These are phyloP conservation scores for Rhopalosiphum maidis DNA, from an alignment of 1,140 invertebrate genomes.

Conservation along the genomic window DNA sequence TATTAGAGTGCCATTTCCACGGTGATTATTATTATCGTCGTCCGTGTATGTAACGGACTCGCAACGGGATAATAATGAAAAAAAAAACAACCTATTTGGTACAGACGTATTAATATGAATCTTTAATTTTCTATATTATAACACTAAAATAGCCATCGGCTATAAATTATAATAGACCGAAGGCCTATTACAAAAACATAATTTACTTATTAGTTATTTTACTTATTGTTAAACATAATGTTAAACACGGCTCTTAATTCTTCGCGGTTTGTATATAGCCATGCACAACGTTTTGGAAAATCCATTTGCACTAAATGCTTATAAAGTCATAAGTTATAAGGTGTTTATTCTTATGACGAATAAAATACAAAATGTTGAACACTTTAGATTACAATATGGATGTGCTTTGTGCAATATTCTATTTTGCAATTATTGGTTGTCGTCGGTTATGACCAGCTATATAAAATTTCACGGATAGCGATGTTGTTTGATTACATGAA, in stretches of 20 bases:
- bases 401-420: background rate
- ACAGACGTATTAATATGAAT: background rate
- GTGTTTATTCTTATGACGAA: too few species aligned
- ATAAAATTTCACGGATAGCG: background rate
- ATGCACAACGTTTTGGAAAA: background rate
- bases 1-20: background rate
- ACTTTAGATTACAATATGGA: background rate
- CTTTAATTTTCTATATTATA: background rate
- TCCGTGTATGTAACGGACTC: conserved; percentile 2
- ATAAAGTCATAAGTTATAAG: too few species aligned
- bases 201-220: too few species aligned
- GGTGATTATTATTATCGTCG: background rate
- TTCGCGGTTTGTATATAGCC: background rate
- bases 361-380: background rate
- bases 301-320: background rate
- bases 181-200: background rate
- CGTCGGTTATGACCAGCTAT: too few species aligned
- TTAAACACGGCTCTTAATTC: background rate
- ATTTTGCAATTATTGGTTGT: too few species aligned
- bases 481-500: background rate
- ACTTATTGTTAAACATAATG: background rate
- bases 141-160: background rate
- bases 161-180: background rate
- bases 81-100: background rate
- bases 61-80: background rate